phyloP scores from a whole-genome alignment of 2,113 vertebrate species.

The Dicerorhinus sumatrensis region DNA sequence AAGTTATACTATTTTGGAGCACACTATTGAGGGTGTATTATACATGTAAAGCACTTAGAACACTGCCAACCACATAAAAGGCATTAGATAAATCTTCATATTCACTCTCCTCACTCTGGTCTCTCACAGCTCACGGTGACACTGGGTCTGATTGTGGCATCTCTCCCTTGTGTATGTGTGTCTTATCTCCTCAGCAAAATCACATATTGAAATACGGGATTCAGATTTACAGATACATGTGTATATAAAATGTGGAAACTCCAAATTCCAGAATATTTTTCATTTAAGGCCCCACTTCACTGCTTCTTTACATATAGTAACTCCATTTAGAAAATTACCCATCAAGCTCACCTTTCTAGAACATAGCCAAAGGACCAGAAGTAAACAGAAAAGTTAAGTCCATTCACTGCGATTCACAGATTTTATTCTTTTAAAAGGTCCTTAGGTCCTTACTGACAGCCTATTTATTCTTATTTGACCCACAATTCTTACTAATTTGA shows the following conservation, averaged over 20 bases:
- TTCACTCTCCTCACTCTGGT: background rate
- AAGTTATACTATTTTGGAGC: background rate
- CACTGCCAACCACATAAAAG: background rate
- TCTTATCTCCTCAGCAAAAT: background rate
- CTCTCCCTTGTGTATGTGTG: background rate
- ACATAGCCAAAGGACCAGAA: background rate
- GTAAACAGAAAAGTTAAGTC: background rate
- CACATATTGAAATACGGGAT: background rate
- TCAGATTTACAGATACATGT: background rate
- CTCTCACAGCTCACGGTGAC: background rate
- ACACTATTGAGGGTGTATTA: background rate
- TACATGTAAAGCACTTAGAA: background rate
- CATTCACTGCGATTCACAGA: background rate
- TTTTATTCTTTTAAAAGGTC: background rate
- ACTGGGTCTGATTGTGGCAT: fast-evolving
- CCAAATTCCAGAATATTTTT: background rate
- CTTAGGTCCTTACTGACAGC: background rate
- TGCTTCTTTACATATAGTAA: background rate
- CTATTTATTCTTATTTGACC: slow-evolving; percentile 10
- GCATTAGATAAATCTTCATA: background rate
- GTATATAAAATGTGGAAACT: background rate
- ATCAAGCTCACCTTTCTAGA: background rate
- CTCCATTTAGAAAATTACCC: background rate
- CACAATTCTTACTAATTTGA: slow-evolving; percentile 26
- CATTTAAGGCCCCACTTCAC: background rate